Conservation (phyloP, 2,888 invertebrate genomes). For the Prenolepis imparis region DNA sequence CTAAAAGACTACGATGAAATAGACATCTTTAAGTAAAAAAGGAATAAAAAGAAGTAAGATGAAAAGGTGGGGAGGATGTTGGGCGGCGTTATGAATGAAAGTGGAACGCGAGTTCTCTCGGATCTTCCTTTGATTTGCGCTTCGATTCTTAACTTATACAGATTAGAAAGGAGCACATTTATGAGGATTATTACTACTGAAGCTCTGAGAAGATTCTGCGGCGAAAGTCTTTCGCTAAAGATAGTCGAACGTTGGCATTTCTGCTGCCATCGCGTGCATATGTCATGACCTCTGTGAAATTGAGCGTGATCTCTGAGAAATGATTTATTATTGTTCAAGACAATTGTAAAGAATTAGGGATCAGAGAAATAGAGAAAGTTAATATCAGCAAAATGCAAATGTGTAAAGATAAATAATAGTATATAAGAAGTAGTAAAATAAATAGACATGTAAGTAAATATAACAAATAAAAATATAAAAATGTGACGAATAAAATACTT, state of each 20-base stretch:
- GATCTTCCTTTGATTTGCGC: conserved; percentile 64
- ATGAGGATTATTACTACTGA: conserved; percentile 15
- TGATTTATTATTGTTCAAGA: conserved; percentile 7
- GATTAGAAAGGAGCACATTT: conserved; percentile 61
- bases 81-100: conserved; percentile 60
- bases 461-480: not conserved
- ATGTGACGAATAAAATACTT: not conserved
- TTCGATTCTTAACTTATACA: conserved; percentile 33
- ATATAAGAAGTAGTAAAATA: not conserved
- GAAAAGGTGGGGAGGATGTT: not conserved
- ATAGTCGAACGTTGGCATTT: conserved; percentile 52
- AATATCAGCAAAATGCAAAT: not conserved
- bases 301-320: conserved; percentile 51
- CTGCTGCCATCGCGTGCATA: not conserved
- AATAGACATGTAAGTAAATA: not conserved
- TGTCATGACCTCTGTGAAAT: conserved; percentile 10
- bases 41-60: not conserved
- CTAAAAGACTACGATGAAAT: conserved; percentile 38
- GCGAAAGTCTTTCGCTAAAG: conserved; percentile 70
- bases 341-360: not conserved
- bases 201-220: conserved; percentile 48
- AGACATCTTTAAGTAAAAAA: conserved; percentile 20
- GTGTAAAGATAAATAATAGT: not conserved
- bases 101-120: conserved; percentile 63
- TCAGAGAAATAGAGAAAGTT: conserved; percentile 19